These are phyloP conservation scores for Anaspis maculata DNA, from an alignment of 2,888 invertebrate species.

Conservation along the genomic window DNA sequence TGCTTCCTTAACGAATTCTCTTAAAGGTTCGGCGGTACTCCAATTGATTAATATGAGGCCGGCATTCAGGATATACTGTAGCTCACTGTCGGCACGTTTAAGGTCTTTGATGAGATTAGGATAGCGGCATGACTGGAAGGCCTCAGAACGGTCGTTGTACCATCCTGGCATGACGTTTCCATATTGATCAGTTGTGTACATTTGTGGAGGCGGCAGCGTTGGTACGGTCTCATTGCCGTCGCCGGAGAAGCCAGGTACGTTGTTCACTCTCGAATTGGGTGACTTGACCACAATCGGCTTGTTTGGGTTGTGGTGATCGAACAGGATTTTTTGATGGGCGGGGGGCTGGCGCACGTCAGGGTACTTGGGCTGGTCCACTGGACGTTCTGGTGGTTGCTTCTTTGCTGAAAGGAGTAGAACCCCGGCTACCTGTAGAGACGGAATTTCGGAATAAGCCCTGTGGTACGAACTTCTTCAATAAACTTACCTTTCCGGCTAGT, in stretches of 20 bases:
- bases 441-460: too few species aligned
- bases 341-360: slow-evolving; percentile 13
- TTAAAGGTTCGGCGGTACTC: slow-evolving; percentile 53
- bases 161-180: slow-evolving; percentile 46
- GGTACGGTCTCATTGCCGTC: slow-evolving; percentile 29
- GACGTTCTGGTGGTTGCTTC: slow-evolving; percentile 14
- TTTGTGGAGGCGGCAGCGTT: slow-evolving; percentile 5
- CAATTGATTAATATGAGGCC: slow-evolving; percentile 57
- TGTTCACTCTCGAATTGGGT: slow-evolving; percentile 37
- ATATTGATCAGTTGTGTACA: slow-evolving; percentile 44
- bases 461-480: too few species aligned
- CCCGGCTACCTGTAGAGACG: too few species aligned
- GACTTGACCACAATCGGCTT: slow-evolving; percentile 65
- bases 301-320: slow-evolving; percentile 57
- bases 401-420: slow-evolving; percentile 30
- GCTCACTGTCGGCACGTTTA: slow-evolving; percentile 58
- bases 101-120: slow-evolving; percentile 57
- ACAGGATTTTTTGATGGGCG: slow-evolving; percentile 46
- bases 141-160: slow-evolving; percentile 52
- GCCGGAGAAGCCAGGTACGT: slow-evolving; percentile 35
- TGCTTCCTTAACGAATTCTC: slow-evolving; percentile 59
- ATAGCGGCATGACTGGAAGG: slow-evolving; percentile 54
- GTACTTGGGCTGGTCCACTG: slow-evolving; percentile 13
- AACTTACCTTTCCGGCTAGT: too few species aligned
- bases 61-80: slow-evolving; percentile 54